phyloP scores from a whole-genome alignment of 2,888 invertebrate species.

The Bimastos eiseni region DNA sequence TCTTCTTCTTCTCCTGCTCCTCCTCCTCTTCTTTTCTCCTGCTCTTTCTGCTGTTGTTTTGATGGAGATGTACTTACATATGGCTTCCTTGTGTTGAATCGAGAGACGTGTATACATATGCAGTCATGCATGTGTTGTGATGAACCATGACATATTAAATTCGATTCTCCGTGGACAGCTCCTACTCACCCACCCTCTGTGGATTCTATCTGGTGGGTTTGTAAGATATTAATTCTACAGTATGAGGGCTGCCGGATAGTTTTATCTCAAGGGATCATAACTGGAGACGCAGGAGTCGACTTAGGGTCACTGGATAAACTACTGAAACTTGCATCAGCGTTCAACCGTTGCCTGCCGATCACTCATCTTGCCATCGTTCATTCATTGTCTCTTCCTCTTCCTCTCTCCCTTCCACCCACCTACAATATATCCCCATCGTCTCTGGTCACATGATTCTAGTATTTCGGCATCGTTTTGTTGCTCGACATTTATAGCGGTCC shows the following conservation, averaged over 20 bases:
- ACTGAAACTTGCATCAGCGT: background rate
- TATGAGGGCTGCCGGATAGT: background rate
- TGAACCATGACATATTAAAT: background rate
- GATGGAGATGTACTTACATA: conserved; percentile 3
- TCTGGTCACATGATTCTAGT: background rate
- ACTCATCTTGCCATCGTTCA: background rate
- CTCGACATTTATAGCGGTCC: background rate
- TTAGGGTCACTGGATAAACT: background rate
- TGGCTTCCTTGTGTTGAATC: background rate
- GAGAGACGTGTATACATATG: background rate
- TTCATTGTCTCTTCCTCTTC: background rate
- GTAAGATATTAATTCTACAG: background rate
- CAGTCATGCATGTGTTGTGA: background rate
- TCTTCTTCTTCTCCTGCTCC: background rate
- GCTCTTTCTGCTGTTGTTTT: no score
- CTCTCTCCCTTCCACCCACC: background rate
- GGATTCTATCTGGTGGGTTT: background rate
- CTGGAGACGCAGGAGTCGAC: background rate
- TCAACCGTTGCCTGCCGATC: background rate
- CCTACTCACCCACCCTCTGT: background rate
- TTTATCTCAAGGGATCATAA: background rate
- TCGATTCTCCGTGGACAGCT: background rate
- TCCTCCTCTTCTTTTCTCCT: no score
- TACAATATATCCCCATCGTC: background rate
- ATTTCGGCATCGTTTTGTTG: background rate